Evolutionary conservation across 2,888 invertebrate species (phyloP).

Genomic region (Himalopsyche anomala): DNA sequence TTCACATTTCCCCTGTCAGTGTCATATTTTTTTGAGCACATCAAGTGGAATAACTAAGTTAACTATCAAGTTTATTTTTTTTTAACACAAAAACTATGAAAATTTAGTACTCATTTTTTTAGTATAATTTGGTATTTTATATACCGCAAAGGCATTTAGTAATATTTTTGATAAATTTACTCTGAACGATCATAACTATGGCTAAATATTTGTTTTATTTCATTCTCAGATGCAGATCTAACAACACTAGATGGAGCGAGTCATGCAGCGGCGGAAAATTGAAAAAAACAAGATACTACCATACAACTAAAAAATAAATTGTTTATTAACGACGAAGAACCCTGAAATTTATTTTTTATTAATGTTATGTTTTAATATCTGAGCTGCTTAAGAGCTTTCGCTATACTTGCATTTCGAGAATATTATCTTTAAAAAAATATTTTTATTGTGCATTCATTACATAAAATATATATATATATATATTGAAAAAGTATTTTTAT

Average conservation of each 20-base stretch:
- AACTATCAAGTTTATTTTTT: too few species aligned
- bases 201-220: too few species aligned
- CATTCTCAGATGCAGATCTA: background rate
- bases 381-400: background rate
- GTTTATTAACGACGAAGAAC: slow-evolving; percentile 33
- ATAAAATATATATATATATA: background rate
- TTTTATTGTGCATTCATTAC: too few species aligned
- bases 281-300: background rate
- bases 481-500: background rate
- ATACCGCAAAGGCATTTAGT: too few species aligned
- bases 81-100: too few species aligned
- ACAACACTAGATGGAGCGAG: slow-evolving; percentile 3
- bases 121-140: too few species aligned
- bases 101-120: too few species aligned
- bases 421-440: background rate
- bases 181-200: too few species aligned
- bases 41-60: too few species aligned
- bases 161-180: too few species aligned
- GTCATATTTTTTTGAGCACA: too few species aligned
- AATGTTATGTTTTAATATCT: background rate
- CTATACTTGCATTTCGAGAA: background rate
- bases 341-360: background rate
- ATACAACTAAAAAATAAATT: background rate
- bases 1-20: too few species aligned
- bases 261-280: slow-evolving; percentile 31